Conservation (phyloP, 2,888 invertebrate species). For the Strigamia crassipes region DNA sequence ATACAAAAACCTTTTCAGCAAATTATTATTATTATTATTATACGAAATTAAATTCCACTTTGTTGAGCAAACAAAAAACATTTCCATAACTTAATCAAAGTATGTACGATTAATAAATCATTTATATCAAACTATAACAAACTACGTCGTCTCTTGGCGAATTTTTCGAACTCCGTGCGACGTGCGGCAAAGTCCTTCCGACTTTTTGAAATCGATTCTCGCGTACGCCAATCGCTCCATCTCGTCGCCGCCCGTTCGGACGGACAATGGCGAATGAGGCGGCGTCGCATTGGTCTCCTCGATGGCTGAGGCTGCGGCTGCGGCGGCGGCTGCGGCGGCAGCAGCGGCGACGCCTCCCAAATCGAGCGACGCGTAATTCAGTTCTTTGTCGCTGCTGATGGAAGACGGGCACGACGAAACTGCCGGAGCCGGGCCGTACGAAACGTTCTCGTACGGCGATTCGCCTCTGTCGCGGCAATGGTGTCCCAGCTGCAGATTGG, state of each 20-base stretch:
- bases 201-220: slow-evolving; percentile 58
- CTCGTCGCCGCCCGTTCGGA: neutral
- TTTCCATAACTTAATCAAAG: too few species aligned
- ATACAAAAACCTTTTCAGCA: too few species aligned
- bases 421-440: slow-evolving; percentile 23
- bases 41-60: too few species aligned
- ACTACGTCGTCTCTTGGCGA: slow-evolving; percentile 18
- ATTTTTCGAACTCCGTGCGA: slow-evolving; percentile 42
- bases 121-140: neutral
- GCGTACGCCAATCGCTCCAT: slow-evolving; percentile 55
- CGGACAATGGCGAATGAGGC: slow-evolving; percentile 4
- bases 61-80: too few species aligned
- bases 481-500: slow-evolving; percentile 26
- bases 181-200: slow-evolving; percentile 55
- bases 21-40: too few species aligned
- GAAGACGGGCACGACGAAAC: slow-evolving; percentile 53
- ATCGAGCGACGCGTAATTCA: slow-evolving; percentile 60
- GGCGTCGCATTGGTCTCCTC: neutral
- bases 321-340: slow-evolving; percentile 52
- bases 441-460: slow-evolving; percentile 51
- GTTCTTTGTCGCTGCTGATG: slow-evolving; percentile 60
- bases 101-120: too few species aligned
- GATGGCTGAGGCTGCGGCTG: slow-evolving; percentile 53
- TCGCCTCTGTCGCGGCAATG: slow-evolving; percentile 49
- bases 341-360: slow-evolving; percentile 53